phyloP scores from a whole-genome alignment of 2,113 vertebrate species.

The Crotalus viridis region DNA sequence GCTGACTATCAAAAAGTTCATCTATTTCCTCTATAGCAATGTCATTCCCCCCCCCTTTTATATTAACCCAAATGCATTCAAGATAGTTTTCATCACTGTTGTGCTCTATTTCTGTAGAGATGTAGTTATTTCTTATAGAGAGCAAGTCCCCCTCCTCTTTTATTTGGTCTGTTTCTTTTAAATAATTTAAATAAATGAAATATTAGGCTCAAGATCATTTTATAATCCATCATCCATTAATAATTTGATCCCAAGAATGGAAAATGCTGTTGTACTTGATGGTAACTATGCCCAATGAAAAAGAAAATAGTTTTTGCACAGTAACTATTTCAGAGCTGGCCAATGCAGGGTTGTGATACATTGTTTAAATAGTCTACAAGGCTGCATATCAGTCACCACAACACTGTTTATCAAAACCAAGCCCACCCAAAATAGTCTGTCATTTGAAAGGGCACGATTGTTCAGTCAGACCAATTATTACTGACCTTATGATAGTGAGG shows the following conservation, averaged over 20 bases:
- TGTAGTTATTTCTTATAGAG: too few species aligned
- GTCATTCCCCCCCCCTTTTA: too few species aligned
- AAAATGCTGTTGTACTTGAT: rapidly evolving
- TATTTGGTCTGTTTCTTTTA: too few species aligned
- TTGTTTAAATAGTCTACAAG: background rate
- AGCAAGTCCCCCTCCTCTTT: too few species aligned
- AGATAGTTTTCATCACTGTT: too few species aligned
- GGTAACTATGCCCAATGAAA: background rate
- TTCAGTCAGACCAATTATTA: conserved; percentile 53
- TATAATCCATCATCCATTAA: background rate
- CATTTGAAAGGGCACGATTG: conserved; percentile 48
- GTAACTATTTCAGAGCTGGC: background rate
- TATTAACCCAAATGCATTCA: too few species aligned
- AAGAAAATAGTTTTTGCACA: background rate
- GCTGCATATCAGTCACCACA: background rate
- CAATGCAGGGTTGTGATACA: rapidly evolving
- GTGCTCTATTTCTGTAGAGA: too few species aligned
- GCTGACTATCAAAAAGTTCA: too few species aligned
- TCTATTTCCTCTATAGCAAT: too few species aligned
- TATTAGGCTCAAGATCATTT: background rate
- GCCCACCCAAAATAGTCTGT: conserved; percentile 43
- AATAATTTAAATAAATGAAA: background rate
- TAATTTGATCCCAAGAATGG: background rate
- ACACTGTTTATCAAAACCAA: conserved; percentile 49
- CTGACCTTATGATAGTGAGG: conserved; percentile 63